phyloP scores from a whole-genome alignment of 1,140 invertebrate species.

The Drosophila kepulauana region DNA sequence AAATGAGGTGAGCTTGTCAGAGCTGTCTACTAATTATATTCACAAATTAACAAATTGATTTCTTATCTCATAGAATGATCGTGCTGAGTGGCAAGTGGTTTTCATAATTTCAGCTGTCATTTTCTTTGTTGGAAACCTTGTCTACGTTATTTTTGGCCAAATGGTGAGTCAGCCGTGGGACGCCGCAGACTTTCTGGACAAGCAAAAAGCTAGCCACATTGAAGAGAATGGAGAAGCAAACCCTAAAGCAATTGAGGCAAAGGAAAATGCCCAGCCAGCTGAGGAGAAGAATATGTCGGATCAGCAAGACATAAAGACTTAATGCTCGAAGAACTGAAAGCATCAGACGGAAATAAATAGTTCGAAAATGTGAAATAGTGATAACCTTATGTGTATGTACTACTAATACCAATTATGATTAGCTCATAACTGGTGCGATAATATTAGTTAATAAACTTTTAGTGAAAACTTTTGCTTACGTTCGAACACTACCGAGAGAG shows the following conservation, averaged over 20 bases:
- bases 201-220: neutral
- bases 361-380: slow-evolving; percentile 6
- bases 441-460: slow-evolving; percentile 14
- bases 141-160: slow-evolving; percentile 90
- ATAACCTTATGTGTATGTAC: slow-evolving; percentile 20
- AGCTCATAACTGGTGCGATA: slow-evolving; percentile 18
- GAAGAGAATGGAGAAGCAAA: slow-evolving; percentile 44
- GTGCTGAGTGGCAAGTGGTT: slow-evolving; percentile 89
- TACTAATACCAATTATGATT: slow-evolving; percentile 33
- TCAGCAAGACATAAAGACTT: neutral
- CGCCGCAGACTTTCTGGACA: slow-evolving; percentile 78
- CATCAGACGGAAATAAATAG: neutral
- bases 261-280: too few relatives aligned
- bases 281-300: neutral
- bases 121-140: slow-evolving; percentile 89
- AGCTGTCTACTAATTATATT: too few relatives aligned
- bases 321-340: neutral
- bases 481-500: neutral
- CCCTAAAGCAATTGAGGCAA: slow-evolving; percentile 24
- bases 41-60: slow-evolving; percentile 54
- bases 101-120: slow-evolving; percentile 91
- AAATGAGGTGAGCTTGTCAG: slow-evolving; percentile 86
- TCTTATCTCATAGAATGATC: slow-evolving; percentile 84
- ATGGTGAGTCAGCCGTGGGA: slow-evolving; percentile 89
- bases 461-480: neutral